phyloP scores from a whole-genome alignment of 2,888 invertebrate species.

The Limnephilus rhombicus region DNA sequence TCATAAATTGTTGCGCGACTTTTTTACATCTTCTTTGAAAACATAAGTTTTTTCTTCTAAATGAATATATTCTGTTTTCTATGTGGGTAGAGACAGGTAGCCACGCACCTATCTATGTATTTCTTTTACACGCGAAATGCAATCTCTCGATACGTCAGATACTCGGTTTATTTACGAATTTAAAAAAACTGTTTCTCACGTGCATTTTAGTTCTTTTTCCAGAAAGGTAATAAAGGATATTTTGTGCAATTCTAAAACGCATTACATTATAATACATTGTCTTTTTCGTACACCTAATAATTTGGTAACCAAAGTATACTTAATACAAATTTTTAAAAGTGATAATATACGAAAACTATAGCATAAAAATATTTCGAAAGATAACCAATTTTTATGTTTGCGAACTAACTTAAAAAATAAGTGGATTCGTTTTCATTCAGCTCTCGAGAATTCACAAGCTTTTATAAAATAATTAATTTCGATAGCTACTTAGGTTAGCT shows the following conservation, averaged over 20 bases:
- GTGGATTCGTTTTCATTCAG: not conserved
- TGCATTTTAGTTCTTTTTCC: too few species aligned
- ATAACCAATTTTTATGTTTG: not conserved
- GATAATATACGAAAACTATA: not conserved
- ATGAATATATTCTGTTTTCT: not conserved
- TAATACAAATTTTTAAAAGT: not conserved
- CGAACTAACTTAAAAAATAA: not conserved
- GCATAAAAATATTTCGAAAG: too few species aligned
- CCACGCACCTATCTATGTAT: too few species aligned
- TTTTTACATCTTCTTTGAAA: not conserved
- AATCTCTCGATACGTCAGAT: too few species aligned
- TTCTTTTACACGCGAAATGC: too few species aligned
- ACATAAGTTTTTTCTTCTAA: not conserved
- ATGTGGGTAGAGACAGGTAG: too few species aligned
- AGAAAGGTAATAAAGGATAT: not conserved
- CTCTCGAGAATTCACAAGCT: not conserved
- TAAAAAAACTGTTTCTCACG: not conserved
- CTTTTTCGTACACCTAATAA: too few species aligned
- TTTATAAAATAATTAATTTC: not conserved
- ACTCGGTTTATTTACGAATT: not conserved
- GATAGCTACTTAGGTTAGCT: not conserved
- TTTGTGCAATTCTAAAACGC: not conserved
- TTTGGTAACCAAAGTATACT: too few species aligned
- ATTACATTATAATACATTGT: not conserved
- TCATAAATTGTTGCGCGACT: not conserved